Conservation (phyloP, 92 coral and sea anemone genomes). For the Umimayanthus kanabou region DNA sequence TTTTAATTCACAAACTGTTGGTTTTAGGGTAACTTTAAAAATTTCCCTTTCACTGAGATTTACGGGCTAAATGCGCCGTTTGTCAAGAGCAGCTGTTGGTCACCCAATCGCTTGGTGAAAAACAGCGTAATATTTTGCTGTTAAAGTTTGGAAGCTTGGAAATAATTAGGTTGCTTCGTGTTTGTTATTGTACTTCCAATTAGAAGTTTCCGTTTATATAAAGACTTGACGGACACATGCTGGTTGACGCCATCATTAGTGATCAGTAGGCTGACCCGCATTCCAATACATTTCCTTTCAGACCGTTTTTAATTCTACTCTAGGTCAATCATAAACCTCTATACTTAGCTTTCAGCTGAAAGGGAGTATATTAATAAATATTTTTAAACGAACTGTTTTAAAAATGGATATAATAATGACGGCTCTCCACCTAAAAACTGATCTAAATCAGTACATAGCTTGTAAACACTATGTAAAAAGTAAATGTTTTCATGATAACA, state of each 20-base stretch:
- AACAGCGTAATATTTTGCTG: neutral
- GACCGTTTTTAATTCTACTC: too few species aligned
- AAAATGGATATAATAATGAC: too few species aligned
- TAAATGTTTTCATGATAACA: too few species aligned
- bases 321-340: too few species aligned
- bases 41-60: neutral
- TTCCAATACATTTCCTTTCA: neutral
- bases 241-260: neutral
- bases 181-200: neutral
- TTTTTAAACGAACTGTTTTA: neutral
- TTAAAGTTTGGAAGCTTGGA: neutral
- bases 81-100: neutral
- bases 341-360: too few species aligned
- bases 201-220: neutral
- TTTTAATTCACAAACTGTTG: neutral
- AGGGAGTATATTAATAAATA: neutral
- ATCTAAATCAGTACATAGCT: too few species aligned
- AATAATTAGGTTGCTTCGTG: neutral
- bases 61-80: neutral
- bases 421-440: too few species aligned
- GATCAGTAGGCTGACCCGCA: neutral
- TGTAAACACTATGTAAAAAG: too few species aligned
- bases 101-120: neutral
- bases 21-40: neutral
- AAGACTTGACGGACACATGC: neutral